Percentiles rank a stretch among this genome's conserved stretches.
These are phyloP conservation scores for Oscheius sp. DNA, from an alignment of 2,888 invertebrate species.

Conservation along the genomic window DNA sequence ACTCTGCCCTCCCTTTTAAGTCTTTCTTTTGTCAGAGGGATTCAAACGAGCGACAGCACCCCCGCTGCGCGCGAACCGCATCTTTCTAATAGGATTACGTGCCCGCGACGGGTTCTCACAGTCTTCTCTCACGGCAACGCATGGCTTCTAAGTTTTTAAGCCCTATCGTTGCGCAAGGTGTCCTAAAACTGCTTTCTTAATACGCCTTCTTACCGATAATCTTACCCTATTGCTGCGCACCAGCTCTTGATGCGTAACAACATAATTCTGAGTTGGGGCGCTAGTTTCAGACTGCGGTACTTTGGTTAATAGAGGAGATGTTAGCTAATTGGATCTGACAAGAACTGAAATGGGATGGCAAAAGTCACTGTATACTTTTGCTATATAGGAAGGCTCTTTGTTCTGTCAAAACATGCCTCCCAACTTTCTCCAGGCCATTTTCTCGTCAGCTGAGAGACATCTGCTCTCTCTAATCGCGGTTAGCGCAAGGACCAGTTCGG, in stretches of 20 bases:
- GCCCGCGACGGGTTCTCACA: constrained; percentile 20
- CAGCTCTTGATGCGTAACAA: too few species aligned
- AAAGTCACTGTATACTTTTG: neutral
- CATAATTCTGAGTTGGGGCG: too few species aligned
- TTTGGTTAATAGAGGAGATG: too few species aligned
- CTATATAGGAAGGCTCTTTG: too few species aligned
- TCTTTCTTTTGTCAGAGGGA: constrained; percentile 9
- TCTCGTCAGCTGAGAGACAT: constrained; percentile 13
- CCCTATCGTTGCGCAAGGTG: neutral
- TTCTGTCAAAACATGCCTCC: neutral
- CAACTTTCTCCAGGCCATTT: neutral
- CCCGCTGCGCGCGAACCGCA: constrained; percentile 15
- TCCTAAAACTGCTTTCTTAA: neutral
- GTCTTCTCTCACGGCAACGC: neutral
- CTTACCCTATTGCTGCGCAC: too few species aligned
- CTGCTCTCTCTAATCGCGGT: constrained; percentile 26
- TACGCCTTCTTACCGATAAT: neutral
- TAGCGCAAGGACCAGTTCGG: constrained; percentile 15
- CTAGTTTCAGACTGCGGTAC: too few species aligned
- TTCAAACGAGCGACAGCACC: constrained; percentile 15
- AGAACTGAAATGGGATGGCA: neutral
- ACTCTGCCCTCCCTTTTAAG: too few species aligned
- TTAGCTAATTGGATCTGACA: neutral
- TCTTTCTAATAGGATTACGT: constrained; percentile 25
- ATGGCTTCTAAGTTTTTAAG: neutral